Conservation (phyloP, 2,888 invertebrate species). For the Biston stratarius region DNA sequence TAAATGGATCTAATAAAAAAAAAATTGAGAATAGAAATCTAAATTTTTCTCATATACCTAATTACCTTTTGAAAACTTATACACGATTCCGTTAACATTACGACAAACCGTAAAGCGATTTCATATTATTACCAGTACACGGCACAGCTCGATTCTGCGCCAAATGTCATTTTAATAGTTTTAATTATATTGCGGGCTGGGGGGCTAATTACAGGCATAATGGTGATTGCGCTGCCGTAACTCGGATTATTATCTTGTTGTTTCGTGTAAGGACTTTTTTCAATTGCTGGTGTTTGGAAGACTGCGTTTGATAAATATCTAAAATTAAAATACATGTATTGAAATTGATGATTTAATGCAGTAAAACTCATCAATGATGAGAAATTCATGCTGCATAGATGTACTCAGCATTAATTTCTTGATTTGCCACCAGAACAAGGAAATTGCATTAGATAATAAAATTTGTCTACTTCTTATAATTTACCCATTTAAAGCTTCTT, state of each 20-base stretch:
- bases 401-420: too few relatives aligned
- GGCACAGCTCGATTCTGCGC: constrained; percentile 60
- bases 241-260: constrained; percentile 45
- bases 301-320: constrained; percentile 27
- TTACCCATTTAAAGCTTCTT: too few relatives aligned
- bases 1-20: too few relatives aligned
- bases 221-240: constrained; percentile 54
- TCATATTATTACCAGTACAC: constrained; percentile 59
- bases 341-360: background rate
- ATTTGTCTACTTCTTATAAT: too few relatives aligned
- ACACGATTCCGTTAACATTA: constrained; percentile 62
- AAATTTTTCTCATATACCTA: constrained; percentile 35
- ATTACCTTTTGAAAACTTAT: constrained; percentile 53
- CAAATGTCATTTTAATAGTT: constrained; percentile 84
- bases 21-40: too few relatives aligned
- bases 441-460: too few relatives aligned
- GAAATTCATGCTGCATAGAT: too few relatives aligned
- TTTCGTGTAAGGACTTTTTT: constrained; percentile 48
- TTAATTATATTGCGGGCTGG: constrained; percentile 69
- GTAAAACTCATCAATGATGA: too few relatives aligned
- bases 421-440: too few relatives aligned
- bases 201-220: constrained; percentile 63
- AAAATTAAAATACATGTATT: constrained; percentile 18
- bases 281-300: constrained; percentile 40
- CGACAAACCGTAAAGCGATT: constrained; percentile 65